phyloP scores from a whole-genome alignment of 1,140 invertebrate genomes.

The Vollenhovia emeryi region DNA sequence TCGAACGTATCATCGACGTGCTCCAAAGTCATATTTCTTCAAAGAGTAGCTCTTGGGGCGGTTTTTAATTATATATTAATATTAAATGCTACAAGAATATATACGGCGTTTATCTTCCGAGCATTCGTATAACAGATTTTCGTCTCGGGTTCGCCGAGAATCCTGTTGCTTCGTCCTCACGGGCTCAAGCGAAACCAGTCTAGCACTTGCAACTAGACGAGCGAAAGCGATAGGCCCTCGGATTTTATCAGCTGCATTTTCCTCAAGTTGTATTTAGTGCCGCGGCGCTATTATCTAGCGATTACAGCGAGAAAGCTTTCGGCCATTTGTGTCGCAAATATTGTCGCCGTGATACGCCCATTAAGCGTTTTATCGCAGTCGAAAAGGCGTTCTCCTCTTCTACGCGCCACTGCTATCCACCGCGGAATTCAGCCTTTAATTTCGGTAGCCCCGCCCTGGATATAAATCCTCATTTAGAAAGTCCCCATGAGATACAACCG shows the following conservation, averaged over 20 bases:
- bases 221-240: slow-evolving; percentile 2
- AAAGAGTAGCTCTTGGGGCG: no score
- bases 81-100: no score
- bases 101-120: no score
- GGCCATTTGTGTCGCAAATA: slow-evolving; percentile 39
- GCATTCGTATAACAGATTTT: no score
- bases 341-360: slow-evolving; percentile 22
- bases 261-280: neutral
- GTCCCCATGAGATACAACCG: neutral
- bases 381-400: neutral
- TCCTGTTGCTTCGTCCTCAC: neutral
- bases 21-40: no score
- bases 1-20: no score
- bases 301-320: slow-evolving; percentile 37
- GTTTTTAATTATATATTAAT: no score
- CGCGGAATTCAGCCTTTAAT: slow-evolving; percentile 20
- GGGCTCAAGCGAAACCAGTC: slow-evolving; percentile 2
- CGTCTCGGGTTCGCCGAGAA: neutral
- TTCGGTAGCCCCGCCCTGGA: neutral
- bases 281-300: slow-evolving; percentile 36
- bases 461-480: slow-evolving; percentile 30
- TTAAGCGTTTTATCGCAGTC: slow-evolving; percentile 32
- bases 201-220: neutral
- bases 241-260: slow-evolving; percentile 20
- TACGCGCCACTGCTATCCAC: neutral